Conservation (phyloP, 2,888 invertebrate genomes). For the Thelaira solivaga region DNA sequence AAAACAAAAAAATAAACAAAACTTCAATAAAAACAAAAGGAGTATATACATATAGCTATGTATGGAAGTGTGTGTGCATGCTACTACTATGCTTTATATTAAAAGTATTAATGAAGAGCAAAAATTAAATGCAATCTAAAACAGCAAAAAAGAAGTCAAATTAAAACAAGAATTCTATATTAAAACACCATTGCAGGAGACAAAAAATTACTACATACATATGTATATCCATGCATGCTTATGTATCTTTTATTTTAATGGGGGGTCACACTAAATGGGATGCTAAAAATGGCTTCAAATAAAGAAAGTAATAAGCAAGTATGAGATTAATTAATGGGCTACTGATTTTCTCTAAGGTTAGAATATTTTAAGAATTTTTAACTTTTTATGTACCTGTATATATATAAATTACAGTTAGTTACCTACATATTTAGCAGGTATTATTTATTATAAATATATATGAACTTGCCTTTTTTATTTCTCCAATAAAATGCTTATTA, state of each 20-base stretch:
- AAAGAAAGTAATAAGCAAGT: slow-evolving; percentile 5
- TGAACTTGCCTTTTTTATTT: background rate
- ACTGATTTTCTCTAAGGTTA: background rate
- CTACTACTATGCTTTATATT: slow-evolving; percentile 30
- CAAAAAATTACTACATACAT: slow-evolving; percentile 23
- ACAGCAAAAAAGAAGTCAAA: slow-evolving; percentile 16
- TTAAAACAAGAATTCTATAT: slow-evolving; percentile 48
- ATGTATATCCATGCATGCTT: background rate
- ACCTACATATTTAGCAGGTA: no score
- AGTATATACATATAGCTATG: slow-evolving; percentile 18
- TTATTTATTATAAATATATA: background rate
- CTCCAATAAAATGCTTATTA: background rate
- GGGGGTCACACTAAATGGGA: slow-evolving; percentile 34
- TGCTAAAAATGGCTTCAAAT: slow-evolving; percentile 39
- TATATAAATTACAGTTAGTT: no score
- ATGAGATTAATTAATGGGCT: background rate
- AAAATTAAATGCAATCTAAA: slow-evolving; percentile 46
- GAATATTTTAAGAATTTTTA: background rate
- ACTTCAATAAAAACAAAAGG: slow-evolving; percentile 60
- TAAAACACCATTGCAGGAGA: slow-evolving; percentile 56
- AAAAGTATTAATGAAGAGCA: slow-evolving; percentile 41
- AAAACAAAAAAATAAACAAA: slow-evolving; percentile 41
- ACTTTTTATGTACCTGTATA: background rate
- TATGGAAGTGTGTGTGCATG: slow-evolving; percentile 7
- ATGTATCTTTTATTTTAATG: slow-evolving; percentile 6